Conservation (phyloP, 2,888 invertebrate genomes). For the Amblyjoppa proteus region DNA sequence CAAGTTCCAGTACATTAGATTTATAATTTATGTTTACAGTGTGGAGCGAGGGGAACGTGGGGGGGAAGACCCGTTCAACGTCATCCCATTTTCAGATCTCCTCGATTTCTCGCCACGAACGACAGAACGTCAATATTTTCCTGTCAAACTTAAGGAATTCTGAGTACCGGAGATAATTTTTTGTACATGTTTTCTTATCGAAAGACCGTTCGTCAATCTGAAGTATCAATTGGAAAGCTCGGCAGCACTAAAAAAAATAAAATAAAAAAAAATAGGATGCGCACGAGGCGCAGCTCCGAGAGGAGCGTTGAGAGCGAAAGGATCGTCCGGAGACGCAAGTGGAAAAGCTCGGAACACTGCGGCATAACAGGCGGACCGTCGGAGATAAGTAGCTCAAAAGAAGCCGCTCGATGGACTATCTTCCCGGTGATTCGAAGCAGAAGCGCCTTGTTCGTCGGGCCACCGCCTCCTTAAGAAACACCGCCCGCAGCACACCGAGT, state of each 20-base stretch:
- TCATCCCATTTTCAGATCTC: neutral
- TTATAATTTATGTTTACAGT: neutral
- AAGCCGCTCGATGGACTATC: constrained; percentile 77
- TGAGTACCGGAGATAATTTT: neutral
- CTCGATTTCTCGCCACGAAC: constrained; percentile 12
- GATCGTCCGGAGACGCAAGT: constrained; percentile 46
- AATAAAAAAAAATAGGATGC: neutral
- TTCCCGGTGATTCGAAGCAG: constrained; percentile 78
- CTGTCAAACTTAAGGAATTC: neutral
- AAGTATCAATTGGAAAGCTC: constrained; percentile 34
- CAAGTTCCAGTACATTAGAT: neutral
- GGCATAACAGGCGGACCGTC: constrained; percentile 51
- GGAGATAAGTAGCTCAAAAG: constrained; percentile 72
- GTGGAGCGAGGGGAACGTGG: neutral
- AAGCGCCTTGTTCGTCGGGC: constrained; percentile 72
- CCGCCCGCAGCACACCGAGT: constrained; percentile 43
- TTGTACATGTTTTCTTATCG: constrained; percentile 11
- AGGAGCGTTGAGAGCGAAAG: constrained; percentile 7
- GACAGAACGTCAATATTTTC: neutral
- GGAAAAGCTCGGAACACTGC: constrained; percentile 35
- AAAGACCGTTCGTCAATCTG: neutral
- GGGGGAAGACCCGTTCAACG: neutral
- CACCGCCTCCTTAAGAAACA: constrained; percentile 70
- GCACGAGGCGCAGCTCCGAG: neutral
- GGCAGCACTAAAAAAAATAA: neutral